Evolutionary conservation across 2,888 invertebrate genomes (phyloP).

Genomic region (Unio pictorum): DNA sequence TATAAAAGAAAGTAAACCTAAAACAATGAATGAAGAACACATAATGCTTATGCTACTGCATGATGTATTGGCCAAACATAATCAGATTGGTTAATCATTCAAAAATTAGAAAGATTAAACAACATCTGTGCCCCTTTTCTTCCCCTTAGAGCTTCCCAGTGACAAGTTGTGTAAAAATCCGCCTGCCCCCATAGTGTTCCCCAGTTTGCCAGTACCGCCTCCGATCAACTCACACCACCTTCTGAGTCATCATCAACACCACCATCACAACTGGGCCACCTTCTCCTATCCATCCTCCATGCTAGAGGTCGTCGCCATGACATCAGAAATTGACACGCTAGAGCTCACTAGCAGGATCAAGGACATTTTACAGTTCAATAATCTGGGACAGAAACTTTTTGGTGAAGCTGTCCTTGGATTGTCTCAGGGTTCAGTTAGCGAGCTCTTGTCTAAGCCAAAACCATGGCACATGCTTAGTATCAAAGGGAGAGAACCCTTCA

Average conservation of each 20-base stretch:
- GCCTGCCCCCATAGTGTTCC: constrained; percentile 35
- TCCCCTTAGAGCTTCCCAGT: constrained; percentile 48
- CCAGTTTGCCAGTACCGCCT: constrained; percentile 35
- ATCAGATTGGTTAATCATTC: too few relatives aligned
- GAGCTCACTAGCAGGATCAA: constrained; percentile 97
- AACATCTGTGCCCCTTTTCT: constrained; percentile 12
- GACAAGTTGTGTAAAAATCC: constrained; percentile 18
- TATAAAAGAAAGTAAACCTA: too few relatives aligned
- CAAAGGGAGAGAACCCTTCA: constrained; percentile 87
- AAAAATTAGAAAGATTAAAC: too few relatives aligned
- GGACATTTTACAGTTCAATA: constrained; percentile 95
- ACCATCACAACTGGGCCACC: constrained; percentile 76
- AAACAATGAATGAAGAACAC: too few relatives aligned
- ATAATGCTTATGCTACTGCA: too few relatives aligned
- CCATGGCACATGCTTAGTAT: constrained; percentile 99
- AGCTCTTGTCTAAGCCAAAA: constrained; percentile 96
- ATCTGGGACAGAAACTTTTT: constrained; percentile 97
- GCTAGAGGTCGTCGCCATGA: constrained; percentile 96
- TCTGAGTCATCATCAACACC: constrained; percentile 74
- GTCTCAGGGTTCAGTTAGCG: constrained; percentile 94
- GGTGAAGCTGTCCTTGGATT: constrained; percentile 97
- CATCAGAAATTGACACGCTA: constrained; percentile 96
- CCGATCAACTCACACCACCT: constrained; percentile 54
- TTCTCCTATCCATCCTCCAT: constrained; percentile 85
- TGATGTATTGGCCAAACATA: too few relatives aligned